Evolutionary conservation across 23 tunicate species (phyloP).

Genomic region (Trididemnum miniatum): DNA sequence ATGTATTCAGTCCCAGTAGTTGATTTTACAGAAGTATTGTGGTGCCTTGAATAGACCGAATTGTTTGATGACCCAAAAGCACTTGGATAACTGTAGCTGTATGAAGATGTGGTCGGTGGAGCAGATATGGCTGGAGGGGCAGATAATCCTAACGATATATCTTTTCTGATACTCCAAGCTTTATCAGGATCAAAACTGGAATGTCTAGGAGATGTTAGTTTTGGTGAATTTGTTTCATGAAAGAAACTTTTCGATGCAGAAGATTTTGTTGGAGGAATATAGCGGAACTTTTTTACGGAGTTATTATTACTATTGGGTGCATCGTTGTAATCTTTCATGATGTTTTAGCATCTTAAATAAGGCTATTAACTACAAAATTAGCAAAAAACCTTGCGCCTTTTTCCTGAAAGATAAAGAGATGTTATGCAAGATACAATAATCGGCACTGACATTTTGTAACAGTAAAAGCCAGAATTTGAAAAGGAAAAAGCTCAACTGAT

Average conservation of each 20-base stretch:
- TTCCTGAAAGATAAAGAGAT: too few species aligned
- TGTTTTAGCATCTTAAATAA: too few species aligned
- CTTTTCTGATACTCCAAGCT: constrained; percentile 3
- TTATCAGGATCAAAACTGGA: constrained; percentile 4
- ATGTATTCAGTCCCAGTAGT: neutral
- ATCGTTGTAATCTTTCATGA: neutral
- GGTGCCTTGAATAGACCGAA: neutral
- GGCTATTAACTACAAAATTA: too few species aligned
- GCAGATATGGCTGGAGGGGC: too few species aligned
- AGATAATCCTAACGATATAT: neutral
- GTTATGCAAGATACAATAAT: too few species aligned
- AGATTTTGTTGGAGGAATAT: neutral
- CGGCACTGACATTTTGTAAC: too few species aligned
- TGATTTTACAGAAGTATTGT: neutral
- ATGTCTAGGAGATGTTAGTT: neutral
- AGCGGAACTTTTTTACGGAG: constrained; percentile 3
- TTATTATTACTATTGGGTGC: too few species aligned
- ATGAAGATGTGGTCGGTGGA: too few species aligned
- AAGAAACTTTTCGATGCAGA: neutral
- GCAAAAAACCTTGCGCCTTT: too few species aligned
- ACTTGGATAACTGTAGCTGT: too few species aligned
- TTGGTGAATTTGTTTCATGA: neutral
- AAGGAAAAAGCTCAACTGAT: too few species aligned
- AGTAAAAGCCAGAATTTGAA: too few species aligned
- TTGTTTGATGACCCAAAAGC: neutral